phyloP scores from a whole-genome alignment of 2,797 vertebrate genomes.

The Hydrophis major region DNA sequence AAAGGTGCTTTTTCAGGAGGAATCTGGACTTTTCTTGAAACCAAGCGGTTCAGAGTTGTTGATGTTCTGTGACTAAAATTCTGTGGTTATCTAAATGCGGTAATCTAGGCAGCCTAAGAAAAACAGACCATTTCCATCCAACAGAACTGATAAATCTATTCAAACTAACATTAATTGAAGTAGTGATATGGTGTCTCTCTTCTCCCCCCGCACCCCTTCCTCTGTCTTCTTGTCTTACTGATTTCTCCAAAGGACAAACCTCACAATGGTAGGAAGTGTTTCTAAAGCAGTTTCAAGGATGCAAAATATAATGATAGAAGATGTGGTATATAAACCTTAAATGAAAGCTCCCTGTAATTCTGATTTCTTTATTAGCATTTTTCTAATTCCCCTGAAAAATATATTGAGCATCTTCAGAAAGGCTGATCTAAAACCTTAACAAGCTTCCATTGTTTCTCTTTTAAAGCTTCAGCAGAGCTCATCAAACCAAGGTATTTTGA shows the following conservation, averaged over 20 bases:
- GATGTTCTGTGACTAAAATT: background rate
- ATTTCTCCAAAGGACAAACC: background rate
- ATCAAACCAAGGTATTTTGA: background rate
- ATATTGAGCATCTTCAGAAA: constrained; percentile 5
- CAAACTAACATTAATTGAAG: background rate
- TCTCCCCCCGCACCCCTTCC: background rate
- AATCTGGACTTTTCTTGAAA: too few species aligned
- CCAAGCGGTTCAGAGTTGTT: background rate
- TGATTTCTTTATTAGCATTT: background rate
- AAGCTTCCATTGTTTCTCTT: background rate
- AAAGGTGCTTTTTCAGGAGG: too few species aligned
- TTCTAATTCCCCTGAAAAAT: constrained; percentile 4
- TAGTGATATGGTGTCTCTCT: background rate
- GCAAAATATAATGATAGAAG: background rate
- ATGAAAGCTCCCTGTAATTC: background rate
- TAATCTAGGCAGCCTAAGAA: background rate
- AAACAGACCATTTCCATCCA: background rate
- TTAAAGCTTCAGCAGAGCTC: background rate
- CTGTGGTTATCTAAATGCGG: background rate
- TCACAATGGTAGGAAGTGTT: background rate
- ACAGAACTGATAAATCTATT: background rate
- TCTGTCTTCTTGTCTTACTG: background rate
- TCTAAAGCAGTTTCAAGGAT: background rate
- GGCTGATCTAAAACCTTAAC: background rate
- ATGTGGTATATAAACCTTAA: background rate